A percentile compares a stretch with the other conserved stretches of the same genome.
Evolutionary conservation across 2,113 vertebrate genomes (phyloP).

Genomic region (Erythrocebus patas): DNA sequence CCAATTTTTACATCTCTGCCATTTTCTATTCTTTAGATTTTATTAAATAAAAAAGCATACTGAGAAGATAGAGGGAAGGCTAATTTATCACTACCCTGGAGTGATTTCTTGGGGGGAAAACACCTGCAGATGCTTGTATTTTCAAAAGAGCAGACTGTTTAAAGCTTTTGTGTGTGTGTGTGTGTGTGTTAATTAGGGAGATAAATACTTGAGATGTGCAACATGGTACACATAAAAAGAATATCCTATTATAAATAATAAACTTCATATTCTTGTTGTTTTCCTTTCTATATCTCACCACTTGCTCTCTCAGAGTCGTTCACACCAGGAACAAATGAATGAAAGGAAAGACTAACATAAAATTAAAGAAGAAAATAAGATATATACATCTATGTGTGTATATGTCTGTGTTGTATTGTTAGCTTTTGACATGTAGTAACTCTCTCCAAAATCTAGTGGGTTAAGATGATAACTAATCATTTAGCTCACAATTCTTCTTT

Average conservation of each 20-base stretch:
- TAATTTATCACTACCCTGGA: neutral
- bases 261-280: neutral
- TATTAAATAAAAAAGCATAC: neutral
- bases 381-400: neutral
- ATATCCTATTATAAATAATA: neutral
- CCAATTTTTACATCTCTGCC: neutral
- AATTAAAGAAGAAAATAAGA: neutral
- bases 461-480: neutral
- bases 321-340: neutral
- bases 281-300: neutral
- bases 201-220: neutral
- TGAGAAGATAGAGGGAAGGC: neutral
- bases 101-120: neutral
- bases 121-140: neutral
- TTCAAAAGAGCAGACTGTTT: neutral
- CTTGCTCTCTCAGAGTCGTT: neutral
- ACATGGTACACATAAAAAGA: neutral
- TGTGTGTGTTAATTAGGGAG: neutral
- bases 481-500: neutral
- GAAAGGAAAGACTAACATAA: too few relatives aligned
- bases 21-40: neutral
- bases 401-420: neutral
- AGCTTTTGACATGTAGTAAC: neutral
- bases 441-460: neutral
- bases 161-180: too few relatives aligned